phyloP scores from a whole-genome alignment of 2,797 vertebrate species.

The Loriculus beryllinus region DNA sequence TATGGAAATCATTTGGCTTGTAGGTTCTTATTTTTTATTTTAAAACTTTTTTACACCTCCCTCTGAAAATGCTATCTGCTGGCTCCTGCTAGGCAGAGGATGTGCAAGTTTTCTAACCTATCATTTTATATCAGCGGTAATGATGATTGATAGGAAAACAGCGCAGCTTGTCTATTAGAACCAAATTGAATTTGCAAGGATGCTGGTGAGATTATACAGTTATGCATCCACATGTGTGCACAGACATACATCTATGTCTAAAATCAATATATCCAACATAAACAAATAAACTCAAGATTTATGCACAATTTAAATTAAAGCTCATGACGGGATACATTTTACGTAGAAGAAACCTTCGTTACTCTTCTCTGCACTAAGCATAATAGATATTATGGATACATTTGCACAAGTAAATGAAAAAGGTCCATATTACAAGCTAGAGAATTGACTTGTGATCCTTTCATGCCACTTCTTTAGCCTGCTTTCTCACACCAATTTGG shows the following conservation, averaged over 20 bases:
- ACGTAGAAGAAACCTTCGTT: neutral
- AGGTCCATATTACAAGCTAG: neutral
- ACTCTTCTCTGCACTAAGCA: neutral
- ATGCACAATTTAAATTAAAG: neutral
- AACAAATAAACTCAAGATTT: neutral
- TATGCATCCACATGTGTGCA: neutral
- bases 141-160: conserved; percentile 23
- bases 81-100: neutral
- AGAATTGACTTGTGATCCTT: neutral
- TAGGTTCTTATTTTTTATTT: conserved; percentile 21
- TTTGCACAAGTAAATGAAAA: neutral
- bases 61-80: neutral
- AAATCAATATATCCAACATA: neutral
- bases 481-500: neutral
- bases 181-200: conserved; percentile 18
- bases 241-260: neutral
- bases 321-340: neutral
- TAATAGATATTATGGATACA: neutral
- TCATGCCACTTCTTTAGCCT: neutral
- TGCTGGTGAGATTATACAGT: neutral
- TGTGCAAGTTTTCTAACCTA: conserved; percentile 9
- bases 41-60: conserved; percentile 29
- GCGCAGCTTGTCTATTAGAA: neutral
- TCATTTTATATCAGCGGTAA: neutral
- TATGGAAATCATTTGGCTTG: conserved; percentile 41